Conservation (phyloP, 2,888 invertebrate species). For the Scaptomyza flava region DNA sequence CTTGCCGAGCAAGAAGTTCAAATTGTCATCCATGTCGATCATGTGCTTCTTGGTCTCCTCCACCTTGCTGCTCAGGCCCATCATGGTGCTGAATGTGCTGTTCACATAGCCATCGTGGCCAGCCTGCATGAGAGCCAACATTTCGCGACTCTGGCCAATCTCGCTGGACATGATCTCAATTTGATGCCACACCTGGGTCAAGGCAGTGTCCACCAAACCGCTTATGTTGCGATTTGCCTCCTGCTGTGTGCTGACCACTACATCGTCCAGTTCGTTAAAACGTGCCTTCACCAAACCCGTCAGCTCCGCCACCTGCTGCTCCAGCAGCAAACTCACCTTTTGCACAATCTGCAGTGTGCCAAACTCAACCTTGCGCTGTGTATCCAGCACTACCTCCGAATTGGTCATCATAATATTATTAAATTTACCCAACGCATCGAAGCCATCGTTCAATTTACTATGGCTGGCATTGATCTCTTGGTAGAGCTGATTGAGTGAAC, state of each 20-base stretch:
- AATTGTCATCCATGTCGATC: conserved; percentile 91
- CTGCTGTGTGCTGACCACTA: conserved; percentile 90
- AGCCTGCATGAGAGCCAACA: conserved; percentile 89
- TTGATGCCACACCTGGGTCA: conserved; percentile 95
- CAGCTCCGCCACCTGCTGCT: conserved; percentile 87
- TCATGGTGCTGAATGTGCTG: conserved; percentile 90
- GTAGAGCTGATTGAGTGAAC: conserved; percentile 86
- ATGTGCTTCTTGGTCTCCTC: conserved; percentile 91
- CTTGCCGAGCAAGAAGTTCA: conserved; percentile 92
- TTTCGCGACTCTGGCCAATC: conserved; percentile 90
- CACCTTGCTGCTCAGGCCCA: conserved; percentile 91
- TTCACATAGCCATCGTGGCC: conserved; percentile 92
- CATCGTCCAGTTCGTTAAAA: conserved; percentile 89
- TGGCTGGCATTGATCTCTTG: conserved; percentile 86
- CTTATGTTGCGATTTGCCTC: conserved; percentile 90
- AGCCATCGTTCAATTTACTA: conserved; percentile 86
- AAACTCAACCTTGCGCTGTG: conserved; percentile 93
- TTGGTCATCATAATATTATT: conserved; percentile 92
- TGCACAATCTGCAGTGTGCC: conserved; percentile 92
- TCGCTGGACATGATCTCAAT: conserved; percentile 95
- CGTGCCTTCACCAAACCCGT: conserved; percentile 88
- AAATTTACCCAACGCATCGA: conserved; percentile 87
- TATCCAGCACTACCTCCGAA: conserved; percentile 93
- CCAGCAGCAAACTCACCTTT: conserved; percentile 90
- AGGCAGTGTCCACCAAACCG: conserved; percentile 90